Evolutionary conservation across 2,888 invertebrate species (phyloP), one percentile per base, ranked within the genome.

Genomic region (Mantis religiosa): DNA sequence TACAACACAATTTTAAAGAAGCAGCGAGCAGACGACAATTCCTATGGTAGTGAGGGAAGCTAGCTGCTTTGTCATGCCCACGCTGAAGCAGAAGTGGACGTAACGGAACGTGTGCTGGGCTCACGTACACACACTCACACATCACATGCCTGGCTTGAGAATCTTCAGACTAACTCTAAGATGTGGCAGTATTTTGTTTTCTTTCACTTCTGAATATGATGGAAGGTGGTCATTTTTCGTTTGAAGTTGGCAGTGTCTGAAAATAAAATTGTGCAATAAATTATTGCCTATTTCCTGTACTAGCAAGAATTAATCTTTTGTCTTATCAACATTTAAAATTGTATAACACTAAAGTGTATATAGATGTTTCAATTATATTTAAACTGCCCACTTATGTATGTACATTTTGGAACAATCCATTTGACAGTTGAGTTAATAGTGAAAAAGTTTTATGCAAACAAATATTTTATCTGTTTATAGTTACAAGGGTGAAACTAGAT

Each of bases 1-100:
- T 90, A 90, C 89, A 90, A 90, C 89, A 87, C 87, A 86, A 85
- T 85, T 88, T 82, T 54, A 87, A 83, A 87, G 86, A 83, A 86
- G 83, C 83, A 83, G 83, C 86, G 71, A 84, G 81, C 81, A n/a
- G 47, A 82, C 71, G 83, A 88, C 83, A 83, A 88, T 54, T 84
- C 54, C 30, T 84, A 41, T 89, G 85, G 89, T 86, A 85, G 20
- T 89, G 86, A 71, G 83, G 82, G 89, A 54, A 83, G 83, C 86
- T 85, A 54, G 88, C 88, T 83, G 88, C 85, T 34, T 85, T 82
- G 30, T 81, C n/a, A 82, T 82, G 87, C 87, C 87, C 87, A 87
- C 82, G 82, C 87, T 87, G 87, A 30, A 87, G 87, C 86, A 81
- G 87, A 87, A 30, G 82, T 87, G 87, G 82, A 87, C 87, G 82